A percentile compares a stretch with the other conserved stretches of the same genome.
These are phyloP conservation scores for Arvicola amphibius DNA, from an alignment of 2,797 vertebrate species.

Conservation along the genomic window DNA sequence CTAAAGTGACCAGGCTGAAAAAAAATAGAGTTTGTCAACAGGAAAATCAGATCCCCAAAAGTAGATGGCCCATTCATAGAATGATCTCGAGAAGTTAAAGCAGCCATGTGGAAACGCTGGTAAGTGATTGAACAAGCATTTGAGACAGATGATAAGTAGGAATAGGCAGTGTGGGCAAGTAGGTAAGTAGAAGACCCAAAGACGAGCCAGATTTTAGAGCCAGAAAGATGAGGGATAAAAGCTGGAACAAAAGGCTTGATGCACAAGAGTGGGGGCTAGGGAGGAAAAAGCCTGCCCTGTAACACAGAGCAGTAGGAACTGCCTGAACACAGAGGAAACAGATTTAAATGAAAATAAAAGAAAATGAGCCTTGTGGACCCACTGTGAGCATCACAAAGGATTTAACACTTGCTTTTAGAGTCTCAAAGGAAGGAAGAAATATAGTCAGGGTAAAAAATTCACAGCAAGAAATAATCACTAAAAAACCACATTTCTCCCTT, in stretches of 20 bases:
- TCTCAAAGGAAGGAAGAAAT: background rate
- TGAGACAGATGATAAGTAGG: background rate
- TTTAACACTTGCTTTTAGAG: background rate
- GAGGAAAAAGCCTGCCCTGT: background rate
- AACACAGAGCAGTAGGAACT: background rate
- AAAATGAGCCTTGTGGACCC: background rate
- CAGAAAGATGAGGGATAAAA: background rate
- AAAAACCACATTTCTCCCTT: background rate
- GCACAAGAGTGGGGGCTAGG: too few species aligned
- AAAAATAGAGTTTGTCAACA: background rate
- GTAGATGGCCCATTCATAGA: background rate
- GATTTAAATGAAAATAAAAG: background rate
- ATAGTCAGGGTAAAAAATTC: background rate
- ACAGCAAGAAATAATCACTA: background rate
- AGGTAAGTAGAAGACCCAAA: background rate
- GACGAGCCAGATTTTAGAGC: background rate
- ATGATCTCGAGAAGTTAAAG: background rate
- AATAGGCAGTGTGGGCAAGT: background rate
- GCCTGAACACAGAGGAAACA: background rate
- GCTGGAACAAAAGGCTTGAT: background rate
- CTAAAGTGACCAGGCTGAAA: background rate
- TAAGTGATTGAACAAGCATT: background rate
- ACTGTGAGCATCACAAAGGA: background rate
- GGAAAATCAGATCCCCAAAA: too few species aligned
- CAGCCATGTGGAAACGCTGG: background rate